phyloP scores from a whole-genome alignment of 1,140 invertebrate genomes.

The honey bee (Apis mellifera) region DNA sequence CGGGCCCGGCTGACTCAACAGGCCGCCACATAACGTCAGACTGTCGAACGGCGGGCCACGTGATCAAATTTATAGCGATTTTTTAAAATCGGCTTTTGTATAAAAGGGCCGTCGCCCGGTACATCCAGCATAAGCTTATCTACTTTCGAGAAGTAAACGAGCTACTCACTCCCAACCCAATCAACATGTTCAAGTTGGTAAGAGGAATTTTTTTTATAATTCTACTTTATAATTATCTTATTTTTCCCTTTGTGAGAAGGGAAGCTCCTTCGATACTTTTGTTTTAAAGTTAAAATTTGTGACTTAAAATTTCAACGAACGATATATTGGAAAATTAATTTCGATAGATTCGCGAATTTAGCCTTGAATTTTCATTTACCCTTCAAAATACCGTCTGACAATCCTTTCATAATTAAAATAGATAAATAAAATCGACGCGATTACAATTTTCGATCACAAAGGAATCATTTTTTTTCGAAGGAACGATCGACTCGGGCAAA shows the following conservation, averaged over 20 bases:
- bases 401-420: too few relatives aligned
- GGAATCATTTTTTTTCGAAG: too few relatives aligned
- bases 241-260: too few relatives aligned
- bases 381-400: too few relatives aligned
- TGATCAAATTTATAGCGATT: slow-evolving; percentile 71
- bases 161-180: slow-evolving; percentile 61
- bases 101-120: slow-evolving; percentile 70
- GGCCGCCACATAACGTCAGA: slow-evolving; percentile 72
- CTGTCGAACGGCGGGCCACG: slow-evolving; percentile 65
- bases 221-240: background rate
- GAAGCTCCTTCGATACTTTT: too few relatives aligned
- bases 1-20: slow-evolving; percentile 72
- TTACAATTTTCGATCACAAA: too few relatives aligned
- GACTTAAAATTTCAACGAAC: too few relatives aligned
- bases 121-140: slow-evolving; percentile 71
- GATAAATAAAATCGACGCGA: too few relatives aligned
- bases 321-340: too few relatives aligned
- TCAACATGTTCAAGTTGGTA: slow-evolving; percentile 82
- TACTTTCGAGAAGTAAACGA: slow-evolving; percentile 76
- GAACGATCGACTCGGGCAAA: background rate
- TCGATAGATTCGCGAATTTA: too few relatives aligned
- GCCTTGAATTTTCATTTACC: too few relatives aligned
- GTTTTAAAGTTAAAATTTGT: too few relatives aligned
- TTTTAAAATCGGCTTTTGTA: slow-evolving; percentile 72
- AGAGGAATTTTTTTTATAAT: slow-evolving; percentile 54